A percentile compares a stretch with the other conserved stretches of the same genome.
These are phyloP conservation scores for Parnassius mnemosyne DNA, from an alignment of 2,888 invertebrate genomes.

Conservation along the genomic window DNA sequence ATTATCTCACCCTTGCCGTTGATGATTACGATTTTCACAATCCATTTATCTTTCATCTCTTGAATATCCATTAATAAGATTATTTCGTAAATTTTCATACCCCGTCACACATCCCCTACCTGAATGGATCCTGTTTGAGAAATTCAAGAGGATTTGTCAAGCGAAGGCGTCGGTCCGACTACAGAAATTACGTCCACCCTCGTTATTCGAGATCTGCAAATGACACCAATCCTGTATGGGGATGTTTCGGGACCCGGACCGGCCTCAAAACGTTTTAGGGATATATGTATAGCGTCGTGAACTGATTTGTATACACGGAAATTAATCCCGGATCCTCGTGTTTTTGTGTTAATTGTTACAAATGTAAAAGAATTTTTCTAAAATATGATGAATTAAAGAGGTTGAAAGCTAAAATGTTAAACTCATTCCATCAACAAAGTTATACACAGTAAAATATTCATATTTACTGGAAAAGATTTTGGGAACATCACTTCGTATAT, in stretches of 20 bases:
- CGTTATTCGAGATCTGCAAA: constrained; percentile 48
- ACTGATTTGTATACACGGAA: constrained; percentile 1
- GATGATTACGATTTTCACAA: constrained; percentile 2
- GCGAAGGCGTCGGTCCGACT: constrained; percentile 50
- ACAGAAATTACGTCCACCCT: constrained; percentile 60
- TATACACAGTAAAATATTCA: too few species aligned
- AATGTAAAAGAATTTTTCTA: too few species aligned
- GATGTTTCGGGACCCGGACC: constrained; percentile 16
- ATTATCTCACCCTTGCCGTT: neutral
- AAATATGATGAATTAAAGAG: too few species aligned
- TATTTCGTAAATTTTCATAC: constrained; percentile 48
- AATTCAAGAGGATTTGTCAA: constrained; percentile 68
- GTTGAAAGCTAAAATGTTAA: too few species aligned
- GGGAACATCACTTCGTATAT: too few species aligned
- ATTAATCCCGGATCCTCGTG: constrained; percentile 1
- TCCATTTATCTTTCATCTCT: constrained; percentile 2
- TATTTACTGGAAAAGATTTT: too few species aligned
- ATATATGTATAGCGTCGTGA: constrained; percentile 8
- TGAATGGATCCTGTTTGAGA: constrained; percentile 45
- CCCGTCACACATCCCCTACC: constrained; percentile 38
- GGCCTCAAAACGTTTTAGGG: constrained; percentile 11
- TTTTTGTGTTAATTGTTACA: neutral
- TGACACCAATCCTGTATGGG: constrained; percentile 42
- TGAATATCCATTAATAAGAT: constrained; percentile 45
- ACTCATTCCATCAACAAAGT: too few species aligned